These are phyloP conservation scores for Gastrophysa polygoni DNA, from an alignment of 2,888 invertebrate genomes.

Conservation along the genomic window DNA sequence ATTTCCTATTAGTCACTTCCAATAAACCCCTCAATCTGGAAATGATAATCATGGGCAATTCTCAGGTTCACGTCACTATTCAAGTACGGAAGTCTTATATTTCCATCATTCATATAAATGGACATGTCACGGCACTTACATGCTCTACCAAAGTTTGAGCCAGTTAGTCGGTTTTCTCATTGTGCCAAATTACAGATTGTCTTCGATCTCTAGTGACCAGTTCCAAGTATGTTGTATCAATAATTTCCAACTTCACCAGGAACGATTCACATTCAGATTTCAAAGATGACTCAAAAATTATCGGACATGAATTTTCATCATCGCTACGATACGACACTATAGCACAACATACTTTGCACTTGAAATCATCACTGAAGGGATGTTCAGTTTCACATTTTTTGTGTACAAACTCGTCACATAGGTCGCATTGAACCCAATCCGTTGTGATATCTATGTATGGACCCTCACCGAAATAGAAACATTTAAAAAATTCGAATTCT, in stretches of 20 bases:
- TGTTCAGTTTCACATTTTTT: background rate
- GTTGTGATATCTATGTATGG: slow-evolving; percentile 6
- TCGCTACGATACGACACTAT: too few species aligned
- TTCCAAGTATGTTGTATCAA: background rate
- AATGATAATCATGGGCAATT: slow-evolving; percentile 13
- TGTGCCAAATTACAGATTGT: background rate
- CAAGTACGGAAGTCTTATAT: background rate
- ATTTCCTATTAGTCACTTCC: slow-evolving; percentile 4
- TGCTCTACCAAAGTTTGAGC: slow-evolving; percentile 12
- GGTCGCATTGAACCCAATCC: slow-evolving; percentile 19
- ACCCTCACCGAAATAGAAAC: background rate
- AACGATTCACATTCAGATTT: slow-evolving; percentile 1
- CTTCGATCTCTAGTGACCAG: background rate
- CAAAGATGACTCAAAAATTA: background rate
- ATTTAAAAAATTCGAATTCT: background rate
- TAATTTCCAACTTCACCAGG: background rate
- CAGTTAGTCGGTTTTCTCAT: slow-evolving; percentile 9
- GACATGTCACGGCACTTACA: slow-evolving; percentile 21
- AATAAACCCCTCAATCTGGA: slow-evolving; percentile 18
- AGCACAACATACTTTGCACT: background rate
- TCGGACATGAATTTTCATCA: background rate
- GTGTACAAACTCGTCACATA: slow-evolving; percentile 13
- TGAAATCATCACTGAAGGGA: background rate
- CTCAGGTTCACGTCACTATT: background rate
- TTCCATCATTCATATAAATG: slow-evolving; percentile 1